A percentile compares a stretch with the other conserved stretches of the same genome.
phyloP scores from a whole-genome alignment of 2,797 vertebrate species.

The Anomalospiza imberbis region DNA sequence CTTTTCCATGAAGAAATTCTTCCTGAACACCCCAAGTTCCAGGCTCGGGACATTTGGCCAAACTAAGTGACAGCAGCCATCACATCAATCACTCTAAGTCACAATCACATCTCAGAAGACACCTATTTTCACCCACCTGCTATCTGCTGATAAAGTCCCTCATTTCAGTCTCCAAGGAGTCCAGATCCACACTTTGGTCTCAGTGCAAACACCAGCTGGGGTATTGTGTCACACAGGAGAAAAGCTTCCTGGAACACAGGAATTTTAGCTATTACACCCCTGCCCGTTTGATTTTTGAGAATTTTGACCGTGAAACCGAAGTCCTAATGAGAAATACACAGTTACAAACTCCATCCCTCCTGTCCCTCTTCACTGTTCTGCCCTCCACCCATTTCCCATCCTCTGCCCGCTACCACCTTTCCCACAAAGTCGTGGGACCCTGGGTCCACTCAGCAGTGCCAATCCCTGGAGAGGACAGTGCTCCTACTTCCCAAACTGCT shows the following conservation, averaged over 20 bases:
- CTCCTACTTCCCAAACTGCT: not conserved
- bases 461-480: rapidly evolving
- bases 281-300: not conserved
- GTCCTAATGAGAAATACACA: not conserved
- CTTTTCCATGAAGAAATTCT: not conserved
- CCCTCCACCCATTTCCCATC: not conserved
- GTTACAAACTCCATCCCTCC: not conserved
- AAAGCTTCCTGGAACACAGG: not conserved
- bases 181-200: not conserved
- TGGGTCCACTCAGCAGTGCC: rapidly evolving
- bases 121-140: not conserved
- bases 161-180: not conserved
- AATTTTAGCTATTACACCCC: not conserved
- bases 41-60: rapidly evolving
- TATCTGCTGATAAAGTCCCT: not conserved
- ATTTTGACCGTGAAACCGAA: not conserved
- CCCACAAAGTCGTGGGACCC: not conserved
- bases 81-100: not conserved
- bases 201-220: not conserved
- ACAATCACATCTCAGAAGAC: not conserved
- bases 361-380: not conserved
- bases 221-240: rapidly evolving
- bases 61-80: not conserved
- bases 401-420: not conserved
- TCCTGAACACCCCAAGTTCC: not conserved